Percentiles rank a stretch among this genome's conserved stretches.
Conservation (phyloP, 2,113 vertebrate species). For the Oenanthe oenanthe region DNA sequence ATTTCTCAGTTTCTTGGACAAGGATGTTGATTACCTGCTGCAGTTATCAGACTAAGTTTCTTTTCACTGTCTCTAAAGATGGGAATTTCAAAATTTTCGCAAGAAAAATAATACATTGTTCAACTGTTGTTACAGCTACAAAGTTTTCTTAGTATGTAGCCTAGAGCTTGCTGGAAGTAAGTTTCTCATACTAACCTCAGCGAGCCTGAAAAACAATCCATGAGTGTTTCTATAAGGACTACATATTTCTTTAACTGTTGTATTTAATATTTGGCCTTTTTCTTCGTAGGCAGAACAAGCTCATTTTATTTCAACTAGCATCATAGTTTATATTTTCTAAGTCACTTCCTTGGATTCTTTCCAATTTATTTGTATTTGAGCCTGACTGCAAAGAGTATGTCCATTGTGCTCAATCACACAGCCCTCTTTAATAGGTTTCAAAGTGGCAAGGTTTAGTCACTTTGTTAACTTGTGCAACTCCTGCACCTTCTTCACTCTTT, state of each 20-base stretch:
- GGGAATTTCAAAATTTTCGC: background rate
- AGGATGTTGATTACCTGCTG: background rate
- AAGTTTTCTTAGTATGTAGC: background rate
- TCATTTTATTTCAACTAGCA: background rate
- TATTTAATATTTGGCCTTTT: background rate
- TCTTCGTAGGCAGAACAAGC: background rate
- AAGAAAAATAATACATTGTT: background rate
- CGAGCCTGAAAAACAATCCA: background rate
- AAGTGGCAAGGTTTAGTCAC: background rate
- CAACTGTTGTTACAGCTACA: background rate
- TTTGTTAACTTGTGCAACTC: background rate
- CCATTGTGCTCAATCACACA: background rate
- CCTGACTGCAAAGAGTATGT: background rate
- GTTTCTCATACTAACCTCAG: background rate
- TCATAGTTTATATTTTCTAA: background rate
- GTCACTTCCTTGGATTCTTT: background rate
- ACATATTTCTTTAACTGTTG: background rate
- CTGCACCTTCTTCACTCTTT: background rate
- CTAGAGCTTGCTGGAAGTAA: background rate
- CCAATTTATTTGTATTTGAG: background rate
- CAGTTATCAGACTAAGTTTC: background rate
- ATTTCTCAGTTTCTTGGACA: background rate
- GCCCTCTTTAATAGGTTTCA: background rate
- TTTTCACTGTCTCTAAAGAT: background rate
- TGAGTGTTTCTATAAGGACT: background rate